Conservation (phyloP, 1,140 invertebrate species). For the Venturia canescens region DNA sequence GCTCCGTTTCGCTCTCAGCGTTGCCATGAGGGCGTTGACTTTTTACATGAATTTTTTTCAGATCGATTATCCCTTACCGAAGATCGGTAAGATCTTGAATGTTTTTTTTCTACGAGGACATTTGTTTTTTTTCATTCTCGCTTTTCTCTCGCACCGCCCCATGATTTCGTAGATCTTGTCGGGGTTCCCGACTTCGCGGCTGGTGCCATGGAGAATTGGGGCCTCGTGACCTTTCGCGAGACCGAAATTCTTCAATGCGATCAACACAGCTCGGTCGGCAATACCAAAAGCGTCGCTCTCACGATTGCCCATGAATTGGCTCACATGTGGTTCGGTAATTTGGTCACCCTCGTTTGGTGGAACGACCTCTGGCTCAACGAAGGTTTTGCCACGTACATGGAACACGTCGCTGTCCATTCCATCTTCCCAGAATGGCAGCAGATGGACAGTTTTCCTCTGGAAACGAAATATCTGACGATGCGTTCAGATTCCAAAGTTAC, state of each 20-base stretch:
- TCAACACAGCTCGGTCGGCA: conserved; percentile 79
- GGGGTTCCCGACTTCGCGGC: conserved; percentile 73
- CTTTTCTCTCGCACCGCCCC: neutral
- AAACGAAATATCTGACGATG: conserved; percentile 55
- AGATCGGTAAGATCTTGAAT: conserved; percentile 82
- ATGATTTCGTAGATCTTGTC: conserved; percentile 47
- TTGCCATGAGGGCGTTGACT: conserved; percentile 85
- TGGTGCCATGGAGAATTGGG: conserved; percentile 90
- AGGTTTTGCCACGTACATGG: conserved; percentile 82
- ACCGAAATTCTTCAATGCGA: conserved; percentile 85
- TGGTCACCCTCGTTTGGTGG: conserved; percentile 91
- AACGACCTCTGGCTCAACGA: conserved; percentile 92
- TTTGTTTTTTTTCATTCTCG: neutral
- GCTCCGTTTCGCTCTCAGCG: conserved; percentile 85
- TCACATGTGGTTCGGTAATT: conserved; percentile 86
- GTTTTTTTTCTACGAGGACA: too few species aligned
- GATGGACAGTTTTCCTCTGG: conserved; percentile 52
- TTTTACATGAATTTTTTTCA: conserved; percentile 92
- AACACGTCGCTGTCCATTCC: conserved; percentile 49
- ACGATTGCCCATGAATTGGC: conserved; percentile 90
- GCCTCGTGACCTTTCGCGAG: conserved; percentile 80
- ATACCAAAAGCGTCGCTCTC: conserved; percentile 81
- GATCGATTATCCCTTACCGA: conserved; percentile 88
- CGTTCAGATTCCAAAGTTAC: conserved; percentile 49
- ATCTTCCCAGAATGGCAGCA: conserved; percentile 57